Conservation (phyloP, 2,888 invertebrate species). For the Psococerastis gibbosa region DNA sequence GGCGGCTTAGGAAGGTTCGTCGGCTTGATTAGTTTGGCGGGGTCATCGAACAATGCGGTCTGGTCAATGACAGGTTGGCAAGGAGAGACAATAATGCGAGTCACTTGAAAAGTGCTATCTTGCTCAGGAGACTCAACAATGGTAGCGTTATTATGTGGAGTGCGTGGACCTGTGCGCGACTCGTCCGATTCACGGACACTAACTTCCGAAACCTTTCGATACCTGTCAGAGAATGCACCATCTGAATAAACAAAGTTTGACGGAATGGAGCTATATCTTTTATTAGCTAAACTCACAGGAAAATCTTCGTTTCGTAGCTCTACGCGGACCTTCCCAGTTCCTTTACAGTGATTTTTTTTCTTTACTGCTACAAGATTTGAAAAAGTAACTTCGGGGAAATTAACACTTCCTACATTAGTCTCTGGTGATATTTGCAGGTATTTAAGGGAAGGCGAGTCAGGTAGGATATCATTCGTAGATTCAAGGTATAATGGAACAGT, state of each 20-base stretch:
- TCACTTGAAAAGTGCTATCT: background rate
- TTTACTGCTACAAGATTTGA: constrained; percentile 3
- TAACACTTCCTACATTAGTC: background rate
- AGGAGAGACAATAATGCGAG: background rate
- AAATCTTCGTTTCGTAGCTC: background rate
- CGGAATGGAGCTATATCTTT: background rate
- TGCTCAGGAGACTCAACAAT: background rate
- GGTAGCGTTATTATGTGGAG: background rate
- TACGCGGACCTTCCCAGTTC: background rate
- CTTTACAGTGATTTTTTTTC: background rate
- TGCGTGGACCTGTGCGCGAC: background rate
- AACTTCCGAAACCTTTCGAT: background rate
- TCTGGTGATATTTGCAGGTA: constrained; percentile 5
- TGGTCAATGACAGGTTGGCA: constrained; percentile 22
- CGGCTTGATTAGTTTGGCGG: constrained; percentile 5
- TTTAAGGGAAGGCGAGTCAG: constrained; percentile 6
- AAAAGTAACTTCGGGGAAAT: constrained; percentile 6
- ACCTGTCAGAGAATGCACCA: background rate
- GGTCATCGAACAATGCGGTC: constrained; percentile 19
- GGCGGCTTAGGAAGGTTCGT: constrained; percentile 9
- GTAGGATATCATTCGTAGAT: constrained; percentile 4
- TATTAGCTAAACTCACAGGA: background rate
- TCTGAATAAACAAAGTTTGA: background rate
- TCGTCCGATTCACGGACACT: background rate
- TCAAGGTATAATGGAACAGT: constrained; percentile 2